Conservation (phyloP, 2,113 vertebrate genomes). For the Syrrhaptes paradoxus region DNA sequence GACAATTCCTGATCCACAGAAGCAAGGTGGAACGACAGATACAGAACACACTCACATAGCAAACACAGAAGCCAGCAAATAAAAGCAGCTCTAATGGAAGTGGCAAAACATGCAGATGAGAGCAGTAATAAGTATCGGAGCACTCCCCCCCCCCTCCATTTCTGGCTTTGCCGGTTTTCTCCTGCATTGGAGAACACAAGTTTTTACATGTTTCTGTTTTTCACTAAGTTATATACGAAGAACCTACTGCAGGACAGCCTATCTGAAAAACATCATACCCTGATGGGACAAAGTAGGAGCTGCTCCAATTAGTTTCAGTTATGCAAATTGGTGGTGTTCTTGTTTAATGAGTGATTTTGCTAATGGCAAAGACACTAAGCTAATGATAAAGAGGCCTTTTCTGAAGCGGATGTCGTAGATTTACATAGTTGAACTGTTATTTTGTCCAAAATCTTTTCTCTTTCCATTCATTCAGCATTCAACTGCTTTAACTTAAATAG, state of each 20-base stretch:
- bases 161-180: neutral
- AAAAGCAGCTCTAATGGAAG: neutral
- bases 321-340: neutral
- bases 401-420: neutral
- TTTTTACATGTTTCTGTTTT: neutral
- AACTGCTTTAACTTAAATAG: neutral
- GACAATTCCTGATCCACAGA: neutral
- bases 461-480: neutral
- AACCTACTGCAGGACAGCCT: neutral
- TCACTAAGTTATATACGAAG: neutral
- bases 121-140: neutral
- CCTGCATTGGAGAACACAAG: neutral
- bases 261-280: neutral
- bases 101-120: neutral
- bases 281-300: neutral
- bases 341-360: neutral
- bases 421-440: neutral
- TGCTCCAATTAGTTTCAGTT: neutral
- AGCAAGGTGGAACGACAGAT: neutral
- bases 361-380: neutral
- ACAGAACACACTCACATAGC: neutral
- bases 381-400: neutral
- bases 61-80: neutral
- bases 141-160: neutral
- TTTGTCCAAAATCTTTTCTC: neutral